These are phyloP conservation scores for Conomelus anceps DNA, from an alignment of 2,888 invertebrate genomes.

Conservation along the genomic window DNA sequence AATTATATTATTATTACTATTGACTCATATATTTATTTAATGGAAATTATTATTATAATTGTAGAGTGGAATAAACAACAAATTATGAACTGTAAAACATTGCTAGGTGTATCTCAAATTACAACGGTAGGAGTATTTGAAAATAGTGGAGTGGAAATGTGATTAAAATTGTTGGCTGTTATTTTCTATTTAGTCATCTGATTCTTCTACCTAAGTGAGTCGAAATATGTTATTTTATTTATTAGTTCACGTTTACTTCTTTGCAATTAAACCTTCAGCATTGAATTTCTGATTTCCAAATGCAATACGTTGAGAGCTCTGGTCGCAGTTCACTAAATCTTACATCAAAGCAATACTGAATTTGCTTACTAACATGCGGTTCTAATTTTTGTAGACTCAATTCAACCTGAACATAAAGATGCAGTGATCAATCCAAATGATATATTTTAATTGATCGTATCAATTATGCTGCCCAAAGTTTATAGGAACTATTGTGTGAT, in stretches of 20 bases:
- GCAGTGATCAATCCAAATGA: too few relatives aligned
- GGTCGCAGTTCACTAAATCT: neutral
- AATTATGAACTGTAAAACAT: neutral
- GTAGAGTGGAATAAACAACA: neutral
- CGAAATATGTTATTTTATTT: neutral
- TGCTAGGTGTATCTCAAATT: neutral
- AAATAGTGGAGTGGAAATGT: neutral
- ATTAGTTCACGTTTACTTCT: neutral
- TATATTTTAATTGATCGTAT: too few relatives aligned
- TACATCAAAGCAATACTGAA: neutral
- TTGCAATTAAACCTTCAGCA: neutral
- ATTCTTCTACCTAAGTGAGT: neutral
- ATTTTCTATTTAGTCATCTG: neutral
- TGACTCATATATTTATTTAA: neutral
- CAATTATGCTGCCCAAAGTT: too few relatives aligned
- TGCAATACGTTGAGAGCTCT: neutral
- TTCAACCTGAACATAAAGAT: too few relatives aligned
- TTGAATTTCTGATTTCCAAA: neutral
- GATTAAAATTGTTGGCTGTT: neutral
- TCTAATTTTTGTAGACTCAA: too few relatives aligned
- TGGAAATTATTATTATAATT: neutral
- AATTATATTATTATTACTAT: neutral
- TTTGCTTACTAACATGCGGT: neutral
- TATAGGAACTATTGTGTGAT: too few relatives aligned
- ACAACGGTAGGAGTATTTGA: neutral